These are phyloP conservation scores for Marronus borbonicus DNA, from an alignment of 2,888 invertebrate genomes.

Conservation along the genomic window DNA sequence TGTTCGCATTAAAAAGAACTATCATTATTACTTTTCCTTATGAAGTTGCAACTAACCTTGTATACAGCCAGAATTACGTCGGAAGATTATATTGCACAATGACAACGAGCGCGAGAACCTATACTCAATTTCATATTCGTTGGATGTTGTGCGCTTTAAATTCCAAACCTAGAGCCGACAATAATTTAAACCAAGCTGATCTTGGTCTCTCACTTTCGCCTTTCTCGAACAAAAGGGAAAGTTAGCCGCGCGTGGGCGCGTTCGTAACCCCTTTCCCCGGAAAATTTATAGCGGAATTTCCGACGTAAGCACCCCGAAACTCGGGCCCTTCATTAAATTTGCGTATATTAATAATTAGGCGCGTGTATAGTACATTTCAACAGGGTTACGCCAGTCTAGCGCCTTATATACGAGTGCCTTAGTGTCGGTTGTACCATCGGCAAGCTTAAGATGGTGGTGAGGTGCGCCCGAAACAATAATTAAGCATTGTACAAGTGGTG, in stretches of 20 bases:
- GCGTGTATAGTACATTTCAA: conserved; percentile 18
- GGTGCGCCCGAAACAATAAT: conserved; percentile 45
- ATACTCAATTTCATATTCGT: too few relatives aligned
- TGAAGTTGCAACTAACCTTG: too few relatives aligned
- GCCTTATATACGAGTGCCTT: not conserved
- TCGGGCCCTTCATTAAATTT: conserved; percentile 52
- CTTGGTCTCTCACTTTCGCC: not conserved
- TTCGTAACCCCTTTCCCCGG: not conserved
- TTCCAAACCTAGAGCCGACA: too few relatives aligned
- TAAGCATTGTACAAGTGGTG: conserved; percentile 58
- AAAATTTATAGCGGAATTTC: conserved; percentile 37
- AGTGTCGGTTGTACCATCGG: not conserved
- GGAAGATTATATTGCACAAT: too few relatives aligned
- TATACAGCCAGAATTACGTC: too few relatives aligned
- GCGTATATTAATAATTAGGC: conserved; percentile 55
- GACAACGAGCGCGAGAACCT: too few relatives aligned
- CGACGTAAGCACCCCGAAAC: conserved; percentile 31
- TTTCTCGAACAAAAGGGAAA: not conserved
- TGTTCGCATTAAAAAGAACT: too few relatives aligned
- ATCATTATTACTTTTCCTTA: too few relatives aligned
- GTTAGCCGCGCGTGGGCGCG: not conserved
- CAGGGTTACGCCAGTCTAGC: not conserved
- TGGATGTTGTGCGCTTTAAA: too few relatives aligned
- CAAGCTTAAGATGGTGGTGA: not conserved
- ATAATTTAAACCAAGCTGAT: not conserved